Evolutionary conservation across 2,113 vertebrate genomes (phyloP).

Genomic region (Psilopogon haemacephalus): DNA sequence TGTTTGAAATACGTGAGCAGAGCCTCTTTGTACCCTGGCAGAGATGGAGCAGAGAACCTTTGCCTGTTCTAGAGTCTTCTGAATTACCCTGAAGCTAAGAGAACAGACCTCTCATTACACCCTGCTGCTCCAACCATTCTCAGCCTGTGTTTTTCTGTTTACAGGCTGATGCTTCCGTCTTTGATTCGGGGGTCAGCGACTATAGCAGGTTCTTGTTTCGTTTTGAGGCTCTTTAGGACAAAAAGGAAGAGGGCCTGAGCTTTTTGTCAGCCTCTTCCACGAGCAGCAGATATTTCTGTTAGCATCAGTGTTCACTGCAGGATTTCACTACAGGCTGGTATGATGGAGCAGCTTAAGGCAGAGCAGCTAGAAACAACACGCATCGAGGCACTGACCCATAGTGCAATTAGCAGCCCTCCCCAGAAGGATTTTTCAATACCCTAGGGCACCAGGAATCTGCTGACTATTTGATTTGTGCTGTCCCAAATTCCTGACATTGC

Average conservation of each 20-base stretch:
- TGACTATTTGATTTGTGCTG: conserved; percentile 23
- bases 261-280: neutral
- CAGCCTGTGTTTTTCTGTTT: neutral
- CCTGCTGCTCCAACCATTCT: fast-evolving
- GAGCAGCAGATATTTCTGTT: neutral
- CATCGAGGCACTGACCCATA: neutral
- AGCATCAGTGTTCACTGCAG: fast-evolving
- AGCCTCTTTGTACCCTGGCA: neutral
- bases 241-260: neutral
- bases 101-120: neutral
- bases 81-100: neutral
- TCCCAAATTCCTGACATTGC: conserved; percentile 21
- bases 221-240: neutral
- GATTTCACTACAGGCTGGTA: neutral
- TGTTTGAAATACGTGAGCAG: neutral
- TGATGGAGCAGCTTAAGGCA: neutral
- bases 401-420: conserved; percentile 13
- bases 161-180: neutral
- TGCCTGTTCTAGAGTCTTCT: neutral
- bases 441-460: conserved; percentile 22
- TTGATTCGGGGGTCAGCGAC: neutral
- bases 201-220: neutral
- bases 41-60: neutral
- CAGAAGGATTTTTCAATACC: conserved; percentile 28
- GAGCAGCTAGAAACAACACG: neutral